phyloP scores from a whole-genome alignment of 1,140 invertebrate genomes.

The Lasaia peninsularis region DNA sequence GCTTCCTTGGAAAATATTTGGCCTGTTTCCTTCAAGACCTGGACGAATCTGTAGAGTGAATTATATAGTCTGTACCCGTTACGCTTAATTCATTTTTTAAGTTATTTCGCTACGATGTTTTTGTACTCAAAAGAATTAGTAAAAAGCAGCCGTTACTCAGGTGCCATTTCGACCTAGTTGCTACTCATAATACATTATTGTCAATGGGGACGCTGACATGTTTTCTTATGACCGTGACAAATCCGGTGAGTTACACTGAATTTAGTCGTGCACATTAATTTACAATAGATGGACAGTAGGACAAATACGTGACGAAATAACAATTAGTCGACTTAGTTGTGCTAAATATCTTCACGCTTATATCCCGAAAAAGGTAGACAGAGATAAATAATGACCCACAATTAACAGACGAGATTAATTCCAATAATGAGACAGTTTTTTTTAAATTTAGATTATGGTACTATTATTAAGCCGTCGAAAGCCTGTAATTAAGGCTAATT shows the following conservation, averaged over 20 bases:
- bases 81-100: conserved; percentile 6
- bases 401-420: too few species aligned
- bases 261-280: conserved; percentile 1
- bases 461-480: too few species aligned
- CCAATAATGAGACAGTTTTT: too few species aligned
- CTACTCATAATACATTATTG: conserved; percentile 17
- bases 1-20: too few species aligned
- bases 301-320: conserved; percentile 6
- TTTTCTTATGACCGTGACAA: conserved; percentile 14
- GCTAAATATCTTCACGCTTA: neutral
- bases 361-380: too few species aligned
- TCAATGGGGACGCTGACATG: conserved; percentile 18
- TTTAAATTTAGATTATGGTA: too few species aligned
- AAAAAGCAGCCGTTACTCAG: conserved; percentile 14
- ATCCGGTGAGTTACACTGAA: conserved; percentile 1
- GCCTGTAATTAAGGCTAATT: too few species aligned
- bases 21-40: too few species aligned
- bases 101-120: conserved; percentile 8
- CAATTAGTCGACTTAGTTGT: conserved; percentile 9
- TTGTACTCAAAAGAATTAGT: conserved; percentile 5
- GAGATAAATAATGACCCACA: too few species aligned
- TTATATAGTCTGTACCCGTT: too few species aligned
- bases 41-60: too few species aligned
- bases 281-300: conserved; percentile 22
- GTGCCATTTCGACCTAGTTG: conserved; percentile 16